Conservation (phyloP, 1,140 invertebrate species). For the Papilio aristodemus region DNA sequence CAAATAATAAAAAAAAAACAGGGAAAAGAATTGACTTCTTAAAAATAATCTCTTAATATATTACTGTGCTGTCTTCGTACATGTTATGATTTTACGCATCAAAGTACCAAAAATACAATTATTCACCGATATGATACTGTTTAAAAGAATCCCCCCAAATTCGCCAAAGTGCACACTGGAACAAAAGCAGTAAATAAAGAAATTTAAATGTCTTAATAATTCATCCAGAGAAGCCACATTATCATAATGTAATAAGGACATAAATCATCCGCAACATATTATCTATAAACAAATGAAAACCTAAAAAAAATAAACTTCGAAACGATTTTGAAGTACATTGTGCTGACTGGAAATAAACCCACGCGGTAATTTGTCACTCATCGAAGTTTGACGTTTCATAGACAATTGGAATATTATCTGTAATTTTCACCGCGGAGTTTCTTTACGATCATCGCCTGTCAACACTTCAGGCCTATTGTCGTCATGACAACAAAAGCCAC, state of each 20-base stretch:
- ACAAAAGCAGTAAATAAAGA: conserved; percentile 66
- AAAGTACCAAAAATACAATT: conserved; percentile 36
- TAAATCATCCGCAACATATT: conserved; percentile 53
- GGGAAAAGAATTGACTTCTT: conserved; percentile 34
- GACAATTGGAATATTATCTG: conserved; percentile 28
- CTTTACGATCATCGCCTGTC: conserved; percentile 54
- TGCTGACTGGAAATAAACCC: neutral
- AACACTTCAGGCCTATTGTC: conserved; percentile 58
- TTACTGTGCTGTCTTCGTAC: conserved; percentile 26
- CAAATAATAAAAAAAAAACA: conserved; percentile 32
- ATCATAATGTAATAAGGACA: conserved; percentile 52
- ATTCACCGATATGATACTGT: conserved; percentile 20
- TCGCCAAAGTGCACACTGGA: conserved; percentile 33
- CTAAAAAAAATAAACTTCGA: conserved; percentile 12
- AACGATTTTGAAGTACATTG: neutral
- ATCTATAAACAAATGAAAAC: conserved; percentile 47
- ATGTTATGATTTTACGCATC: conserved; percentile 33
- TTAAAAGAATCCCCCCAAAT: conserved; percentile 17
- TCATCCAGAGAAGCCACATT: conserved; percentile 52
- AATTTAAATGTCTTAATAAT: conserved; percentile 52
- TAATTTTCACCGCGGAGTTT: conserved; percentile 42
- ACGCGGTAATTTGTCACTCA: conserved; percentile 57
- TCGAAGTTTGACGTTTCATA: conserved; percentile 27
- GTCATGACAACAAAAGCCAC: conserved; percentile 47
- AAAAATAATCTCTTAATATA: conserved; percentile 43